Base-by-base conservation (phyloP, 2,888 invertebrate genomes). In the Pristionchus arcanus region DNA sequence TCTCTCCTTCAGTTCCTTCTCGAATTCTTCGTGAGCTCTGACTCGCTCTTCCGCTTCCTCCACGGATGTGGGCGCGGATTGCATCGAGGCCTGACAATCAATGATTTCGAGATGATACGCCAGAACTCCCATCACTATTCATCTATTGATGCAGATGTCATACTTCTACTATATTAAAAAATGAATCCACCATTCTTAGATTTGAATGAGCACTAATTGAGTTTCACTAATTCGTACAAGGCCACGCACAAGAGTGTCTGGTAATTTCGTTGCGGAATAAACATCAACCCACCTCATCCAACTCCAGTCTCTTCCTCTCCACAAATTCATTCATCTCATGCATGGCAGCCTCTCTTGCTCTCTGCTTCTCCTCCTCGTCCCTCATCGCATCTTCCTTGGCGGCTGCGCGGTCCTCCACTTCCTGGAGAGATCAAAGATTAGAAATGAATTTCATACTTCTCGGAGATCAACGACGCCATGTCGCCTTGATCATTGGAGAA, bases 1-100 rank as follows among this genome's bases (percentile, higher is more conserved):
- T 9, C 42, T 49, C 21, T 19, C 55, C 55, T 55, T 55, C 19
- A 55, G 55, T 25, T 63, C 97, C 94, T 97, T 96, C 84, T 91
- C 92, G 53, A 90, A 90, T 37, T 90, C 90, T 74, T 91, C 92
- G 15, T 93, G 92, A 68, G 92, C 93, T 16, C 91, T 83, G 28
- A 92, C 85, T 37, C 90, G 89, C 81, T 91, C 91, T 66, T 92
- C 93, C 19, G 90, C 85, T 84, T 92, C 92, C 25, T 91, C 92
- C 0, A 88, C 88, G 7, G 74, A 34, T 0, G 59, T 16, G 5
- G 68, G 66, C 5, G 87, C 21, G 15, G 87, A 59, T 16, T 31
- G 42, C 66, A 87, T 37, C 28, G 53, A 68, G 15, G 66, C 68
- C 87, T 87, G 68, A n/a, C n/a, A n/a, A n/a, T n/a, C n/a, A n/a